phyloP scores from a whole-genome alignment of 1,140 invertebrate genomes.

The Drosophila santomea region DNA sequence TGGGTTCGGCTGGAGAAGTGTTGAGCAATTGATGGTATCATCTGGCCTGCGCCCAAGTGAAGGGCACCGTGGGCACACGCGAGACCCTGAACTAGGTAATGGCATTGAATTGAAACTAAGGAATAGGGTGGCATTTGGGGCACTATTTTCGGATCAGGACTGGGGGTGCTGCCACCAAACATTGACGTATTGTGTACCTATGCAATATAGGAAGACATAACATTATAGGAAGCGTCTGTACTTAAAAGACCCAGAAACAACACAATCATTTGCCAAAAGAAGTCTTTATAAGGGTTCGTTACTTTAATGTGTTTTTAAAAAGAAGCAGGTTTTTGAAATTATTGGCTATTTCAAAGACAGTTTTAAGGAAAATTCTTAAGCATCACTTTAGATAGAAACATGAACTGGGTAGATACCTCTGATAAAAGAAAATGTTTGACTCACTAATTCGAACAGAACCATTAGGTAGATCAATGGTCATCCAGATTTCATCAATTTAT shows the following conservation, averaged over 20 bases:
- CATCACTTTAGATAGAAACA: background rate
- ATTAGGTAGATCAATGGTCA: background rate
- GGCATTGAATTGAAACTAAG: background rate
- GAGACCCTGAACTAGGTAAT: constrained; percentile 28
- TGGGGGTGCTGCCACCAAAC: background rate
- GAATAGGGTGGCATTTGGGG: background rate
- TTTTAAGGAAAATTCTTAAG: no score
- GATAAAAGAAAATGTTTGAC: background rate
- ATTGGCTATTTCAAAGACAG: no score
- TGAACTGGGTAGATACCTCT: no score
- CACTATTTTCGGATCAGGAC: constrained; percentile 12
- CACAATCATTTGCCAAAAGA: no score
- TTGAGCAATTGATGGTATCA: constrained; percentile 60
- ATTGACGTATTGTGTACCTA: background rate
- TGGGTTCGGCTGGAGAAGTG: constrained; percentile 52
- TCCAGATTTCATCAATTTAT: background rate
- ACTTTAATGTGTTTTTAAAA: no score
- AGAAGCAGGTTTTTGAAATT: no score
- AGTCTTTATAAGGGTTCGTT: no score
- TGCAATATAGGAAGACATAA: no score
- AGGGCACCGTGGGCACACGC: constrained; percentile 56
- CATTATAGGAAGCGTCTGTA: no score
- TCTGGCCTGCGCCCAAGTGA: constrained; percentile 13
- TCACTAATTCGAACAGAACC: background rate
- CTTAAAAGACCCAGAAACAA: no score